phyloP scores from a whole-genome alignment of 2,113 vertebrate genomes.

The Ailurus styani region DNA sequence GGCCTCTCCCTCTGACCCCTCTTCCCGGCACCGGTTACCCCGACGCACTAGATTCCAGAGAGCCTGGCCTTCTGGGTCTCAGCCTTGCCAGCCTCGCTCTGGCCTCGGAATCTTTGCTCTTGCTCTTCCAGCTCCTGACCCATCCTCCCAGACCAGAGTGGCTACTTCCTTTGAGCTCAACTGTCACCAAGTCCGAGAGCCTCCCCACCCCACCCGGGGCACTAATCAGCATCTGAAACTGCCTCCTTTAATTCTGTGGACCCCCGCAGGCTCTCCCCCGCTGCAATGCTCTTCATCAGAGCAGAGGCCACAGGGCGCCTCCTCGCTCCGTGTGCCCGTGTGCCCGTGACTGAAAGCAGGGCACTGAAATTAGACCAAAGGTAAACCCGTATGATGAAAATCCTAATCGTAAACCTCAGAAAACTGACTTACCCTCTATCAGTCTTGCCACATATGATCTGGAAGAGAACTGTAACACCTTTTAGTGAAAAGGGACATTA shows the following conservation, averaged over 20 bases:
- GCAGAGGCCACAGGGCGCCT: no score
- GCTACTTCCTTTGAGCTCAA: not conserved
- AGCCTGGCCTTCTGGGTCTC: not conserved
- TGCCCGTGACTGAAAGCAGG: not conserved
- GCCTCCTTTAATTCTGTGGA: not conserved
- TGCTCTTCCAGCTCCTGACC: accelerated
- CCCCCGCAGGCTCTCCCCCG: no score
- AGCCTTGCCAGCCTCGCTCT: no score
- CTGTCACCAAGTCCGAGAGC: not conserved
- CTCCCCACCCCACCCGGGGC: accelerated
- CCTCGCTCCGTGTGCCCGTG: no score
- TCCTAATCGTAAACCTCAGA: not conserved
- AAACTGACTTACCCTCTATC: accelerated
- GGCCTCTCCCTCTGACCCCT: not conserved
- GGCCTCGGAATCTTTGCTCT: not conserved
- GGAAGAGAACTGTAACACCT: not conserved
- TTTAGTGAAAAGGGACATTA: not conserved
- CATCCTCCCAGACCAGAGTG: no score
- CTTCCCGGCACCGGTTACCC: accelerated
- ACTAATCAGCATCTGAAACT: accelerated
- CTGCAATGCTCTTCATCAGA: no score
- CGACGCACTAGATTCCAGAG: accelerated
- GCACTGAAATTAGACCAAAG: accelerated
- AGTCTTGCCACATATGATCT: not conserved
- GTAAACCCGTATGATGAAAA: not conserved